Percentiles rank a stretch among this genome's conserved stretches.
Evolutionary conservation across 2,888 invertebrate species (phyloP).

Genomic region (Pyrocoelia pectoralis): DNA sequence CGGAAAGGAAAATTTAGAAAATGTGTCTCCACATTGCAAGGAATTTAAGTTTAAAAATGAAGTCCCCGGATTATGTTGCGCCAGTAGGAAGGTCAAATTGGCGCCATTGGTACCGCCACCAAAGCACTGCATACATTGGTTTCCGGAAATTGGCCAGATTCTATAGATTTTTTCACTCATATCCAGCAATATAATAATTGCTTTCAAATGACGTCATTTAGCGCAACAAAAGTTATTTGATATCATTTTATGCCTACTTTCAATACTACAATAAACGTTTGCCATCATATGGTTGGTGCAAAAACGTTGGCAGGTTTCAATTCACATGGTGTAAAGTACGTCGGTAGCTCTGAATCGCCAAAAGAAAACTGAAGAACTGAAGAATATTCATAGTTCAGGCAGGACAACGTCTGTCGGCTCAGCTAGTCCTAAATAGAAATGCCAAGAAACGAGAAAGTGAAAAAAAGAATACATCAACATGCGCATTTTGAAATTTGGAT

Average conservation of each 20-base stretch:
- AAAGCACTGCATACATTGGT: background rate
- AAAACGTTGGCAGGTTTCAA: too few species aligned
- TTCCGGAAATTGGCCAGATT: background rate
- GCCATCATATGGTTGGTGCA: too few species aligned
- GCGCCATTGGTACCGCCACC: too few species aligned
- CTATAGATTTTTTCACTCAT: background rate
- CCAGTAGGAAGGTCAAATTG: background rate
- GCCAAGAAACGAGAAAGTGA: too few species aligned
- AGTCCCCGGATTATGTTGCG: background rate
- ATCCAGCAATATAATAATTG: background rate
- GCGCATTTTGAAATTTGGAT: too few species aligned
- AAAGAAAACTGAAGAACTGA: background rate
- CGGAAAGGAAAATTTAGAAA: too few species aligned
- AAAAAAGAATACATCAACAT: too few species aligned
- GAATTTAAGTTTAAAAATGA: too few species aligned
- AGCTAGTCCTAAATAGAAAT: too few species aligned
- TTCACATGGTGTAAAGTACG: background rate
- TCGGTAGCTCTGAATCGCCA: background rate
- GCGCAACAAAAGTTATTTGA: background rate
- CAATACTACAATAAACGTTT: background rate
- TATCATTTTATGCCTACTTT: background rate
- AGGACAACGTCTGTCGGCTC: too few species aligned
- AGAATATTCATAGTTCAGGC: too few species aligned
- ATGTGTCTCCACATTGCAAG: too few species aligned
- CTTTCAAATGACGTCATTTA: background rate